These are phyloP conservation scores for Auanema freiburgensis DNA, from an alignment of 2,888 invertebrate species.

Conservation along the genomic window DNA sequence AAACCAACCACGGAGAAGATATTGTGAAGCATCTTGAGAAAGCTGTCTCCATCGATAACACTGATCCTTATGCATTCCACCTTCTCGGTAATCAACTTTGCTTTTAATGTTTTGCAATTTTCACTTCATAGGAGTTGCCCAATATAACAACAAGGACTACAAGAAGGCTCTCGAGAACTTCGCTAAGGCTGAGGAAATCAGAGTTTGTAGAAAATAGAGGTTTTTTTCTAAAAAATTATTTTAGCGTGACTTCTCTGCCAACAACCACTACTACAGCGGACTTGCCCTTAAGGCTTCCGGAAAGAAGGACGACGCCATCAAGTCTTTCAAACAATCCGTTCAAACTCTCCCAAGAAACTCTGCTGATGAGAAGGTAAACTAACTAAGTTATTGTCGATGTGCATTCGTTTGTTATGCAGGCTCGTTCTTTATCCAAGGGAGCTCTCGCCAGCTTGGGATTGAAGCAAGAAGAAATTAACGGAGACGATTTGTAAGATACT, in stretches of 20 bases:
- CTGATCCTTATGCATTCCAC: conserved; percentile 48
- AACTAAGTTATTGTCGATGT: conserved; percentile 3
- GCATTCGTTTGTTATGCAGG: conserved; percentile 14
- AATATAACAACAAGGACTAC: conserved; percentile 44
- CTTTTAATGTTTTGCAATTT: neutral
- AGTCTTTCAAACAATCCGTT: conserved; percentile 37
- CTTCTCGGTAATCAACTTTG: conserved; percentile 34
- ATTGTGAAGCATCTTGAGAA: conserved; percentile 47
- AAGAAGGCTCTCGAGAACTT: conserved; percentile 42
- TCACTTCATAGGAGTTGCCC: conserved; percentile 26
- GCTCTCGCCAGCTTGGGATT: conserved; percentile 33
- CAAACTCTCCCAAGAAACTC: conserved; percentile 28
- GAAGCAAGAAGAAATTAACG: conserved; percentile 43
- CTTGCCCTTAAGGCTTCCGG: conserved; percentile 30
- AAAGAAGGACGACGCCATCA: conserved; percentile 45
- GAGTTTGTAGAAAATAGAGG: conserved; percentile 21
- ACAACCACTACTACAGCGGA: conserved; percentile 48
- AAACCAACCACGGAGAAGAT: conserved; percentile 34
- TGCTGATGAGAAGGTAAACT: conserved; percentile 33
- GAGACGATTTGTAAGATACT: conserved; percentile 27
- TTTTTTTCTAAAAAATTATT: conserved; percentile 7
- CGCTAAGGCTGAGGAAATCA: conserved; percentile 50
- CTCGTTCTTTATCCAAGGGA: conserved; percentile 24
- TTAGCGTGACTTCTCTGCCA: conserved; percentile 44
- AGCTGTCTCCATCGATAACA: conserved; percentile 41